Evolutionary conservation across 2,113 vertebrate genomes (phyloP).

Genomic region (Fulica atra): DNA sequence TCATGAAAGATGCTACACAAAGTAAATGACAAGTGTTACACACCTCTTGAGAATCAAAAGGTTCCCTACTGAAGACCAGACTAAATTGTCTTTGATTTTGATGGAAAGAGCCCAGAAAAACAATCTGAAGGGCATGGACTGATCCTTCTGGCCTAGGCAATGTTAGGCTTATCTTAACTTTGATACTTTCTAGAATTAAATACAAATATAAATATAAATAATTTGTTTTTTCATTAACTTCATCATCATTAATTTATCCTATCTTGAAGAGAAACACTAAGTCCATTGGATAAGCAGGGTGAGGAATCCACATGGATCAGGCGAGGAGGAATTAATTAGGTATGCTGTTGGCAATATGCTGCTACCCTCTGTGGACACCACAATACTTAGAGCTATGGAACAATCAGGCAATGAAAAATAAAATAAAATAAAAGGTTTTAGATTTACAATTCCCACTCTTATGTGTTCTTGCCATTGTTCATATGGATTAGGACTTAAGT

Average conservation of each 20-base stretch:
- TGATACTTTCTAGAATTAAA: background rate
- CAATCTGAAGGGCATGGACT: background rate
- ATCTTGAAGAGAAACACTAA: background rate
- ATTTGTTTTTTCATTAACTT: slow-evolving; percentile 8
- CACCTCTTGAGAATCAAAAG: slow-evolving; percentile 11
- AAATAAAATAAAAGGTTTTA: background rate
- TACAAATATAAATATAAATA: background rate
- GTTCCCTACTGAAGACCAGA: background rate
- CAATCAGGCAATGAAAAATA: slow-evolving; percentile 9
- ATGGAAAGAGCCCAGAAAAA: background rate
- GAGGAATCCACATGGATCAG: background rate
- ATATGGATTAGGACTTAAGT: slow-evolving; percentile 20
- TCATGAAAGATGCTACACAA: background rate
- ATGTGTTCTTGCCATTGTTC: background rate
- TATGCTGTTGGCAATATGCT: background rate
- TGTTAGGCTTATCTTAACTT: background rate
- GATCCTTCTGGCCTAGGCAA: background rate
- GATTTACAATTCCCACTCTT: background rate
- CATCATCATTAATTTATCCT: background rate
- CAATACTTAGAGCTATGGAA: slow-evolving; percentile 33
- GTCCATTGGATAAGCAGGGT: background rate
- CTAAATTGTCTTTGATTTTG: slow-evolving; percentile 36
- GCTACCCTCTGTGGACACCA: background rate
- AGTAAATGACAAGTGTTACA: background rate
- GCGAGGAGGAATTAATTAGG: background rate